Evolutionary conservation across 2,113 vertebrate genomes (phyloP).

Genomic region (Mus pahari): DNA sequence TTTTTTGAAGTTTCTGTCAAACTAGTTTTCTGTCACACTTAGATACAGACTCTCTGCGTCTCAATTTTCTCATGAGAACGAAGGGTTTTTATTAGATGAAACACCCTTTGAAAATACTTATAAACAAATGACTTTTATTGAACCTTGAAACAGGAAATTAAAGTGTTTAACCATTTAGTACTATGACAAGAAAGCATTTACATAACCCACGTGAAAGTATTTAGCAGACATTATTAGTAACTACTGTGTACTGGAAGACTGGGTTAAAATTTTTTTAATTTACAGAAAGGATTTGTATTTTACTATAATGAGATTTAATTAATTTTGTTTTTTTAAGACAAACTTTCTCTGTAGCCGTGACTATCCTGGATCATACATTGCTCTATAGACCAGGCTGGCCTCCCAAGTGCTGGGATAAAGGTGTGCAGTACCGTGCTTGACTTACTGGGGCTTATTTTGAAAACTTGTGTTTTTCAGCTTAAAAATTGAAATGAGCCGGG

Average conservation of each 20-base stretch:
- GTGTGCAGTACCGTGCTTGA: not conserved
- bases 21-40: not conserved
- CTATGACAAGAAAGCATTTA: not conserved
- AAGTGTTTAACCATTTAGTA: not conserved
- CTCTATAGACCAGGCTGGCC: not conserved
- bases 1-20: slow-evolving; percentile 9
- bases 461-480: slow-evolving; percentile 19
- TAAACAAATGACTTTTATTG: slow-evolving; percentile 35
- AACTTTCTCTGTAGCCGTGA: not conserved
- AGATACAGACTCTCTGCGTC: not conserved
- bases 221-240: not conserved
- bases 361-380: not conserved
- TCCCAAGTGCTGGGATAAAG: not conserved
- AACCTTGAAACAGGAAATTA: slow-evolving; percentile 36
- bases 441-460: not conserved
- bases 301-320: slow-evolving; percentile 33
- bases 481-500: slow-evolving; percentile 54
- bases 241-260: not conserved
- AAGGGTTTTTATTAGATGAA: slow-evolving; percentile 43
- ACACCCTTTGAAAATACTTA: not conserved
- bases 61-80: slow-evolving; percentile 33
- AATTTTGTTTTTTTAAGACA: not conserved
- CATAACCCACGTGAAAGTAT: not conserved
- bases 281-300: not conserved
- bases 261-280: not conserved